Evolutionary conservation across 1,140 invertebrate species (phyloP), one percentile per base, ranked within the genome.

Genomic region (Arion vulgaris): DNA sequence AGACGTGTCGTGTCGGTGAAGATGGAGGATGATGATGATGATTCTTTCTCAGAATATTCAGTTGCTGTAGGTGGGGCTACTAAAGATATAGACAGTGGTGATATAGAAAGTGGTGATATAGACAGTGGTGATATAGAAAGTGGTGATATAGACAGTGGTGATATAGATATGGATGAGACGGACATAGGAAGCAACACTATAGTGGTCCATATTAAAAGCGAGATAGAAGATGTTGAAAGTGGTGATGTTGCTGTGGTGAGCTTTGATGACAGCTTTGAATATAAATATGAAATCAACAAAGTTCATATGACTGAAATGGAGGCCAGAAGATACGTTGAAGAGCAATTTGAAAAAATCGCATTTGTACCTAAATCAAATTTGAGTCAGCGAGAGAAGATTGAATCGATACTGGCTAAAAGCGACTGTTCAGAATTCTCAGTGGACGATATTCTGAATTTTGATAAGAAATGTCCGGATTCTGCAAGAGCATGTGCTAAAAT

Each of bases 401-500:
- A 51, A 34, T 74, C n/a, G 7, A 81, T 81, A n/a, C 36, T 81
- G 17, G 0, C 41, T 13, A 62, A n/a, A 49, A 81, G 80, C n/a
- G 80, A 81, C 51, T 81, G 80, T 45, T 38, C 38, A 1, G 80
- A 81, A 23, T 81, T 38, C 34, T 32, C 68, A 0, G 71, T 81
- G 2, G 71, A 81, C 13, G 9, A 81, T 73, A 62, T 81, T 9
- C 28, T 81, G 5, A 73, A 62, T n/a, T 74, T 81, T 74, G 80
- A 81, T 71, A 81, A 74, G 34, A 23, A 36, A 19, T 28, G 51
- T 41, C 28, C 2, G 15, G 80, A 81, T 2, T 73, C 80, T 1
- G 80, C 80, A 0, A 39, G 51, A 41, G 80, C 71, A 7, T 81
- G 80, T 36, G 80, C 80, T 2, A 73, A 81, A 28, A 81, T 81